phyloP scores from a whole-genome alignment of 2,113 vertebrate species.

The Gallinago paraguaiae region DNA sequence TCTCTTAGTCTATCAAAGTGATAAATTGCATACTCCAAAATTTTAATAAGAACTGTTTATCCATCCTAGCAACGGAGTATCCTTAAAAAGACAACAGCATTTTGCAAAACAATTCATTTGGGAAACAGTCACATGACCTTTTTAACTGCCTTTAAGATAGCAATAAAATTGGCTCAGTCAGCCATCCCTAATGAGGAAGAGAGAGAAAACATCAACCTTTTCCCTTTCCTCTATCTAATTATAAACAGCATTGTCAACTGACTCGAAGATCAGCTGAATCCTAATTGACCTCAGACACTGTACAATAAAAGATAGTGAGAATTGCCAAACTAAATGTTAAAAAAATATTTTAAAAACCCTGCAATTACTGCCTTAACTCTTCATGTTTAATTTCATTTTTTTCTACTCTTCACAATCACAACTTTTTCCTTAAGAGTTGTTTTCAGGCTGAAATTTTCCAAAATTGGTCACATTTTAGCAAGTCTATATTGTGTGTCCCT shows the following conservation, averaged over 20 bases:
- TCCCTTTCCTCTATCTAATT: slow-evolving; percentile 49
- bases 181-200: slow-evolving; percentile 57
- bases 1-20: background rate
- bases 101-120: slow-evolving; percentile 59
- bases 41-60: background rate
- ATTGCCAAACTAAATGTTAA: slow-evolving; percentile 38
- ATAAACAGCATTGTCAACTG: slow-evolving; percentile 46
- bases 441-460: background rate
- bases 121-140: slow-evolving; percentile 58
- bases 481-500: background rate
- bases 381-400: slow-evolving; percentile 30
- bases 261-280: slow-evolving; percentile 48
- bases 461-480: background rate
- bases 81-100: slow-evolving; percentile 29
- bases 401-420: background rate
- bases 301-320: slow-evolving; percentile 21
- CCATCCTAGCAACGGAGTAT: background rate
- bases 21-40: background rate
- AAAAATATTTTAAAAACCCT: background rate
- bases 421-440: background rate
- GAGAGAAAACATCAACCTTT: slow-evolving; percentile 44
- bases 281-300: slow-evolving; percentile 43
- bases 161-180: slow-evolving; percentile 50
- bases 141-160: slow-evolving; percentile 67
- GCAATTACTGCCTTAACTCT: slow-evolving; percentile 31